Percentiles rank a stretch among this genome's conserved stretches.
Conservation (phyloP, 1,140 invertebrate genomes). For the Platyscapa corneri region DNA sequence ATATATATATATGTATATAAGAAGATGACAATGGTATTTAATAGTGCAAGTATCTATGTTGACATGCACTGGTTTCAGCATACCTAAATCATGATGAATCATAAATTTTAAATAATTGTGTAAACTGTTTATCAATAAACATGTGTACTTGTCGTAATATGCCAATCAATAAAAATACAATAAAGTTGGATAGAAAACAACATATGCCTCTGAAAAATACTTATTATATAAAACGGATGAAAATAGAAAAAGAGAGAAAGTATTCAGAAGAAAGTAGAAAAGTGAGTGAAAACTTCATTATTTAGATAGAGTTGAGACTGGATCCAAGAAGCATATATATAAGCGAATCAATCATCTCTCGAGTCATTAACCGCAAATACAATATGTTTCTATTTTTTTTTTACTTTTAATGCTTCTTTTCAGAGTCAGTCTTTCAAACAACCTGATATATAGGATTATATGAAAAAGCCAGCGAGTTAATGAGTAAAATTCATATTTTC, state of each 20-base stretch:
- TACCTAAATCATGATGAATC: no score
- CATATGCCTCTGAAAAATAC: constrained; percentile 42
- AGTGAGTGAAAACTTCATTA: constrained; percentile 64
- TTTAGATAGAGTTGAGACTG: constrained; percentile 48
- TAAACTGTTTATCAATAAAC: no score
- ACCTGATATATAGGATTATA: neutral
- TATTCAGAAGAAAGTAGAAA: constrained; percentile 49
- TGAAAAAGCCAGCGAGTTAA: neutral
- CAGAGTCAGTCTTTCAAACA: constrained; percentile 16
- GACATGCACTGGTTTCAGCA: no score
- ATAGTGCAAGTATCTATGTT: no score
- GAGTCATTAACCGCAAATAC: constrained; percentile 67
- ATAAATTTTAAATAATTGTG: no score
- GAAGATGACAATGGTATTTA: no score
- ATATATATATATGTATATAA: no score
- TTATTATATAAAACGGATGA: constrained; percentile 39
- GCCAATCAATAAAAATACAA: neutral
- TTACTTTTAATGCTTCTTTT: no score
- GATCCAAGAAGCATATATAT: constrained; percentile 56
- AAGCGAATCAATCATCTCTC: constrained; percentile 71
- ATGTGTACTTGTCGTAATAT: no score
- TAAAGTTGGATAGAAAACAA: constrained; percentile 26
- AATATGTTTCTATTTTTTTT: neutral
- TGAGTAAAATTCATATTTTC: neutral
- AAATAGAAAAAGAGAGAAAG: constrained; percentile 52